Evolutionary conservation across 2,113 vertebrate genomes (phyloP), one percentile per base, ranked within the genome.

Genomic region (Emydura subglobosa): DNA sequence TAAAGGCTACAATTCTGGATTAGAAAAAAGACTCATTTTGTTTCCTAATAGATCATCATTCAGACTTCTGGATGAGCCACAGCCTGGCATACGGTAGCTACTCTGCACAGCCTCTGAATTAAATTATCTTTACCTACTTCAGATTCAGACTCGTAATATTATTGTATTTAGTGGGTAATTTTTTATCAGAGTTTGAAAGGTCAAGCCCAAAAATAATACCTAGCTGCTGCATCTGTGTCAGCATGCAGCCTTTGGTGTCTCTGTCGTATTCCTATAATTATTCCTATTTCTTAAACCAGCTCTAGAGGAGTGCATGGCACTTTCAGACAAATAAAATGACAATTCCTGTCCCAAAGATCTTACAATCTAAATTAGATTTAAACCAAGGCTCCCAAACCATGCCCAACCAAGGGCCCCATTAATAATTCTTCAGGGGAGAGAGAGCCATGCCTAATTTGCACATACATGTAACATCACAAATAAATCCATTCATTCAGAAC

Each of bases 221-320:
- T 13, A 82, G 39, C 39, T 80, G 81, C 54, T 44, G 14, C 3
- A 51, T 47, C 0, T 0, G 24, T 76, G 80, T 34, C 2, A 4
- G 22, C 10, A 42, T 10, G 39, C 76, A 1, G 13, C 1, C 29
- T 72, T 65, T 4, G 3, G 47, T 2, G 13, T 53, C 53, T 57
- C 54, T 57, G 12, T 29, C 6, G 14, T 49, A 7, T 87, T 51
- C 0, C 59, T 47, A 61, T 82, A 74, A 86, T 55, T 86, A 57
- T 81, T 3, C 51, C 11, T 1, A 0, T 31, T 8, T 11, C 27
- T 5, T 0, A n/a, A 0, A 24, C 29, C 57, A n/a, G 79, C 42
- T 55, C 39, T 0, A 0, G 0, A 29, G 3, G 0, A 25, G 22
- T 31, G 34, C 0, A 0, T 0, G 3, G 50, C 7, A 4, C 31